Conservation (phyloP, 2,113 vertebrate genomes). For the Hippopotamus amphibius region DNA sequence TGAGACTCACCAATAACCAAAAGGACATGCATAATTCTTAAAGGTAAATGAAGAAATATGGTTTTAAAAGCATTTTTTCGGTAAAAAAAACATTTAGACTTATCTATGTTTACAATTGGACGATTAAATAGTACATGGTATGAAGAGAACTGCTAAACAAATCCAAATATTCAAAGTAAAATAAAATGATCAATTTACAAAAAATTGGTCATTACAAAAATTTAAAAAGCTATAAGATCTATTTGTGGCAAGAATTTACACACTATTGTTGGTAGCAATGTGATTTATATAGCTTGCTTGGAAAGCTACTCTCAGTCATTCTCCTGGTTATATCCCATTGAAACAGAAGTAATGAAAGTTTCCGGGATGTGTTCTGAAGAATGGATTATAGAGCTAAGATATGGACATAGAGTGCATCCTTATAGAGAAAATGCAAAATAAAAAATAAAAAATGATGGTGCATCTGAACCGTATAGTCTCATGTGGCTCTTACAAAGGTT, state of each 20-base stretch:
- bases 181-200: neutral
- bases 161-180: neutral
- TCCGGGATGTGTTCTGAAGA: neutral
- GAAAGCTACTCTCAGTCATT: neutral
- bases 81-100: neutral
- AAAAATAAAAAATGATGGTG: neutral
- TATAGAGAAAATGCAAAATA: neutral
- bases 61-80: neutral
- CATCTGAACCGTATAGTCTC: neutral
- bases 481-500: neutral
- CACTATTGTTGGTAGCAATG: neutral
- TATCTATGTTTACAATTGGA: neutral
- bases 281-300: neutral
- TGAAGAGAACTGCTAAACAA: neutral
- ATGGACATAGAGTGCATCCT: rapidly evolving
- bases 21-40: neutral
- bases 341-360: neutral
- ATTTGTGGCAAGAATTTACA: neutral
- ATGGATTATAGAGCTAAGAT: neutral
- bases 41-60: neutral
- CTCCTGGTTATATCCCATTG: neutral
- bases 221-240: neutral
- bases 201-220: neutral
- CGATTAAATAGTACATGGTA: neutral
- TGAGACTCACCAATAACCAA: neutral